A percentile compares a stretch with the other conserved stretches of the same genome.
These are phyloP conservation scores for Thaumatotibia leucotreta DNA, from an alignment of 1,140 invertebrate genomes.

Conservation along the genomic window DNA sequence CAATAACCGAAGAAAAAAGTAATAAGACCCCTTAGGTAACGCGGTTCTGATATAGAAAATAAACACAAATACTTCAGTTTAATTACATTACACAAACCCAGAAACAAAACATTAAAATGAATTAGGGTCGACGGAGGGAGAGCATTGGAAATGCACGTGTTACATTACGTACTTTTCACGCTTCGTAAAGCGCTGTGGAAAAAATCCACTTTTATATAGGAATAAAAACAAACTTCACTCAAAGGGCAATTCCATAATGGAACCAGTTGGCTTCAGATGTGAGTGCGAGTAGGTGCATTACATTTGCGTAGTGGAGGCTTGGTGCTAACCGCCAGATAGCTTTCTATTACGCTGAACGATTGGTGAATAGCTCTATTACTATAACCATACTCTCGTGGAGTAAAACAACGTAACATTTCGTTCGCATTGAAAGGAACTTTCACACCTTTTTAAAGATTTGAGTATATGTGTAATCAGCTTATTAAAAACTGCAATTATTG, in stretches of 20 bases:
- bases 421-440: neutral
- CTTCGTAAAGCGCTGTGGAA: constrained; percentile 33
- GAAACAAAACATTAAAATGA: constrained; percentile 9
- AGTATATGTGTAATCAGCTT: no score
- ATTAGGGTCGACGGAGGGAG: neutral
- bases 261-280: constrained; percentile 48
- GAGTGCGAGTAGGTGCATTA: constrained; percentile 51
- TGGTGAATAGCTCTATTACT: constrained; percentile 8
- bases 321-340: constrained; percentile 46
- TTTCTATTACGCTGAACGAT: constrained; percentile 39
- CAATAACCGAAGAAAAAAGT: neutral
- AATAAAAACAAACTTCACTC: constrained; percentile 65
- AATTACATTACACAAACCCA: neutral
- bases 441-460: neutral
- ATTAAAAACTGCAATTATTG: no score
- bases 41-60: neutral
- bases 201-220: constrained; percentile 45
- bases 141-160: constrained; percentile 12
- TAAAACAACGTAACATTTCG: neutral
- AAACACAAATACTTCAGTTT: neutral
- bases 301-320: constrained; percentile 39
- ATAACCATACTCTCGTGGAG: neutral
- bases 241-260: constrained; percentile 70
- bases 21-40: neutral
- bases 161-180: constrained; percentile 20